These are phyloP conservation scores for Brachionus koreanus DNA, from an alignment of 1,140 invertebrate species.

Conservation along the genomic window DNA sequence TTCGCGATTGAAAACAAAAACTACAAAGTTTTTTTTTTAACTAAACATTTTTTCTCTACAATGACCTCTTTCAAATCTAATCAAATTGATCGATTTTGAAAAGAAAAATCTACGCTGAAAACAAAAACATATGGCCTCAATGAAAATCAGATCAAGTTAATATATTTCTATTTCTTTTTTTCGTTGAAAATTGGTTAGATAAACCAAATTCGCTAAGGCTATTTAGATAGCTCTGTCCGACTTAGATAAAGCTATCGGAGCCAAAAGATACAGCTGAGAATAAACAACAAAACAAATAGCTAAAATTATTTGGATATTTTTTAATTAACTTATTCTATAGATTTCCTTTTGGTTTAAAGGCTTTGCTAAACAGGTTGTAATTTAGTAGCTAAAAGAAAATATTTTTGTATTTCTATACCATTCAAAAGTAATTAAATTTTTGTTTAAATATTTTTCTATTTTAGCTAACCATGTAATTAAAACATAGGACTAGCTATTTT, in stretches of 20 bases:
- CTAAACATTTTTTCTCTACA: not conserved
- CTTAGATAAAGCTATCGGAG: not conserved
- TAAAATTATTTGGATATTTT: not conserved
- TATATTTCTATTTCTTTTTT: not conserved
- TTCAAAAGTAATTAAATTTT: not conserved
- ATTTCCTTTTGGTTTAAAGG: slow-evolving; percentile 1
- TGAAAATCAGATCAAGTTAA: not conserved
- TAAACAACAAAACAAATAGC: slow-evolving; percentile 3
- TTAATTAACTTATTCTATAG: slow-evolving; percentile 4
- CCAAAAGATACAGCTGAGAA: not conserved
- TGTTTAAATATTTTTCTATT: not conserved
- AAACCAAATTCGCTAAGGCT: not conserved
- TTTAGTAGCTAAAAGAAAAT: not conserved
- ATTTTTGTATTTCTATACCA: not conserved
- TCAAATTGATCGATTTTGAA: not conserved
- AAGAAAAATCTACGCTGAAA: not conserved
- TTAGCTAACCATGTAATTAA: not conserved
- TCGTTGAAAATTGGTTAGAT: not conserved
- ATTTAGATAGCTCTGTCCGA: not conserved
- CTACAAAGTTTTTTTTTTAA: too few relatives aligned
- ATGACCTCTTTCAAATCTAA: not conserved
- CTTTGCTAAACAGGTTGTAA: not conserved
- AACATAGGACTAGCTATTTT: not conserved
- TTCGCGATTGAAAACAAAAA: too few relatives aligned
- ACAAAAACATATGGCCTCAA: not conserved